phyloP scores from a whole-genome alignment of 2,113 vertebrate genomes.

The Mungos mungo region DNA sequence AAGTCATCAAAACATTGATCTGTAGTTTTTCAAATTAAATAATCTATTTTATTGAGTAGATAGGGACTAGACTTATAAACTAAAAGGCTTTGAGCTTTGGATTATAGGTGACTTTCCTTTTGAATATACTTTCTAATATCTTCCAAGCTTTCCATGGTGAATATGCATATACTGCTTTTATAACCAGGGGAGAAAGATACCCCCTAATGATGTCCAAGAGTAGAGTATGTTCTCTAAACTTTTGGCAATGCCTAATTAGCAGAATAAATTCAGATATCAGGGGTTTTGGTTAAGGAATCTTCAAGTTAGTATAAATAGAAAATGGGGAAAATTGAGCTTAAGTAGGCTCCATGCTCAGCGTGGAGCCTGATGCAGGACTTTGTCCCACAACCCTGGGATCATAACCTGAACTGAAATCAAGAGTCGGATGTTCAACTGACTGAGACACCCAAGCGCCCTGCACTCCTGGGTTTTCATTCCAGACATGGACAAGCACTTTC shows the following conservation, averaged over 20 bases:
- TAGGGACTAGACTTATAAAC: neutral
- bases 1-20: neutral
- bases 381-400: too few species aligned
- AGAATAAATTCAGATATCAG: neutral
- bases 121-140: neutral
- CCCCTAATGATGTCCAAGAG: neutral
- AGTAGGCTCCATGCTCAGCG: too few species aligned
- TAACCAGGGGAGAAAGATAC: neutral
- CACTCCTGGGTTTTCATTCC: neutral
- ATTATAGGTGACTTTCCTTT: neutral
- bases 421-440: too few species aligned
- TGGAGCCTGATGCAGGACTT: too few species aligned
- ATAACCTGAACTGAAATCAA: too few species aligned
- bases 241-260: neutral
- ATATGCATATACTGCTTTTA: neutral
- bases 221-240: neutral
- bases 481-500: neutral
- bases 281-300: constrained; percentile 13
- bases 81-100: neutral
- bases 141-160: neutral
- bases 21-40: constrained; percentile 13
- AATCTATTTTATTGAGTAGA: neutral
- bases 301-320: neutral
- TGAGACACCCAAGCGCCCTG: too few species aligned
- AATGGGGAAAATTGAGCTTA: neutral